Evolutionary conservation across 2,888 invertebrate species (phyloP), one percentile per base, ranked within the genome.

Genomic region (Chorisops tibialis): DNA sequence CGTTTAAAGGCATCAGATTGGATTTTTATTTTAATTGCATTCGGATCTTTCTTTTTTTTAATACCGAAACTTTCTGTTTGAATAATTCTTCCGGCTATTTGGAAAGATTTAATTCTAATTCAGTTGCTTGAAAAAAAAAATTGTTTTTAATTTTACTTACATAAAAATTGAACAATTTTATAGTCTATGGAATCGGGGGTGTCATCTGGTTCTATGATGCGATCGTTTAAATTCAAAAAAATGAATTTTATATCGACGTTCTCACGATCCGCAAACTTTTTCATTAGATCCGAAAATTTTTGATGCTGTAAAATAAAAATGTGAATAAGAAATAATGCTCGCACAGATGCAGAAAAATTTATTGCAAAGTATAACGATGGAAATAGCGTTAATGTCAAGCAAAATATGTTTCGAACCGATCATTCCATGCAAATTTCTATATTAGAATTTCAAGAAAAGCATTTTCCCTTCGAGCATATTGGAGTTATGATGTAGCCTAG

Each of bases 181-280:
- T 75, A 70, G 3, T 70, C 68, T 22, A 75, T 69, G n/a, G 68
- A 70, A 14, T 71, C 66, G 0, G 75, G 75, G 0, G 75, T 70
- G 54, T 75, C 75, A 16, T 67, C 65, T 14, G 69, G 59, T 6
- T 59, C 54, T 12, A 76, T 65, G 4, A 75, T 69, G 7, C 67
- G 65, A 51, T 71, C 69, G 47, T 75, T 66, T 43, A 70, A 63
- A 56, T 71, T 74, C 3, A 76, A 67, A 7, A 72, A 67, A 30
- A 76, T 62, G 51, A 70, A 67, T 1, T 69, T 65, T 6, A 65
- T 45, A 4, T 65, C 62, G 1, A 70, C 70, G 5, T 66, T 65
- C 63, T 75, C 74, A 12, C 73, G 71, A 49, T 72, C 60, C 0
- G 75, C 71, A 38, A 75, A 62, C 59, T 68, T 65, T 24, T 69